Evolutionary conservation across 2,888 invertebrate genomes (phyloP), one percentile per base, ranked within the genome.

Genomic region (Ormia ochracea): DNA sequence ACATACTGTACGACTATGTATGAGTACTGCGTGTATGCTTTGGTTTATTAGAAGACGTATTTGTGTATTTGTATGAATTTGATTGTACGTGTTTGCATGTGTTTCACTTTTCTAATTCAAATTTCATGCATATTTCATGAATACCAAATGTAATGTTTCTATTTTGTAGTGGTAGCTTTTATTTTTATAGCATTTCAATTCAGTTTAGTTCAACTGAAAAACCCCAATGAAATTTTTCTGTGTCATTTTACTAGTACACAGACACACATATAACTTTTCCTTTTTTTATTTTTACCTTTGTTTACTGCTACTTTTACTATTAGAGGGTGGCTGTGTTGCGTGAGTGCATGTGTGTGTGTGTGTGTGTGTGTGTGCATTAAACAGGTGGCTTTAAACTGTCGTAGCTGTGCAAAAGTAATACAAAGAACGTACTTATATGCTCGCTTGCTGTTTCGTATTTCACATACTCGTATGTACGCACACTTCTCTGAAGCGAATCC

Each of bases 61-160:
- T 28, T 56, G 21, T 76, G 31, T 61, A 10, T 56, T 56, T 52
- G 59, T 59, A 12, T 63, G 48, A 43, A 33, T 65, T 66, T 72
- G 59, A 63, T 68, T 69, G 56, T 58, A 23, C n/a, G n/a, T n/a
- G n/a, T n/a, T n/a, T 69, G 69, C 48, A 58, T 61, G 61, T 63
- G 61, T 72, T 72, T 77, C 69, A 66, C 81, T 76, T 74, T 82
- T 84, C 83, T 85, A 85, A 87, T 88, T 88, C 85, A 88, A 86
- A 87, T 86, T 88, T 87, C 86, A 88, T 88, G 87, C 85, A 88
- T 88, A 85, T 87, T 87, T 85, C 86, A 87, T 87, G 84, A 86
- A 84, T 85, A 82, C 83, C 72, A 75, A 82, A 81, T 76, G 77
- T 80, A 72, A 80, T 76, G 79, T 76, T 76, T 80, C 66, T 76